Conservation (phyloP, 2,888 invertebrate species). For the Omphaloscelis lunosa region DNA sequence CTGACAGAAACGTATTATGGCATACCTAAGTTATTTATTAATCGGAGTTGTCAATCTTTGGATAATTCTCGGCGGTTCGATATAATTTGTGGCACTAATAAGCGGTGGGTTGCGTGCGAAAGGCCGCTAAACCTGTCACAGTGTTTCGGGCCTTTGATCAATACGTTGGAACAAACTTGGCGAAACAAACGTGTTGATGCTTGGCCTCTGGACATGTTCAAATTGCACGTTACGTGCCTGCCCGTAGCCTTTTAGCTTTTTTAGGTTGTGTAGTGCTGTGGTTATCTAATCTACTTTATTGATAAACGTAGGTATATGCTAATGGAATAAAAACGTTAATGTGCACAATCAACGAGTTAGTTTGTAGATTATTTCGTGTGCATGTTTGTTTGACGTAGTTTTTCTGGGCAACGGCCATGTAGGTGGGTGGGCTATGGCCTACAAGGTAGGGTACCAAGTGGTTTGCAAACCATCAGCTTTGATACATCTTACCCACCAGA, state of each 20-base stretch:
- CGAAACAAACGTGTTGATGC: slow-evolving; percentile 51
- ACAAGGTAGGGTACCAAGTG: not conserved
- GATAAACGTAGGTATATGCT: slow-evolving; percentile 53
- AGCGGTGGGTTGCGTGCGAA: slow-evolving; percentile 53
- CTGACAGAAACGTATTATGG: slow-evolving; percentile 26
- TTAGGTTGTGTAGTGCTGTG: slow-evolving; percentile 42
- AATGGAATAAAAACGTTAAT: slow-evolving; percentile 56
- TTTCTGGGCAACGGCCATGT: slow-evolving; percentile 17
- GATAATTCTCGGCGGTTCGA: slow-evolving; percentile 23
- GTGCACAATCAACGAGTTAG: slow-evolving; percentile 45
- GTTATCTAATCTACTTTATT: slow-evolving; percentile 60
- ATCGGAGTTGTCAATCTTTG: slow-evolving; percentile 42
- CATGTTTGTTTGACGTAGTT: slow-evolving; percentile 39
- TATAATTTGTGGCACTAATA: slow-evolving; percentile 52
- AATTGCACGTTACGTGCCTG: slow-evolving; percentile 58
- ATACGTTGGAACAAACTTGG: slow-evolving; percentile 44
- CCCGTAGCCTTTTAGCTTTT: slow-evolving; percentile 54
- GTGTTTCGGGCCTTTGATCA: slow-evolving; percentile 58
- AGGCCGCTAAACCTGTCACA: slow-evolving; percentile 60
- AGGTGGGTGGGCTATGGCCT: slow-evolving; percentile 11
- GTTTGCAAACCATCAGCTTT: not conserved
- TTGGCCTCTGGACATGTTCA: slow-evolving; percentile 57
- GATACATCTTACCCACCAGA: not conserved
- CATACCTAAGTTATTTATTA: slow-evolving; percentile 28
- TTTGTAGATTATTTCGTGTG: slow-evolving; percentile 46